phyloP scores from a whole-genome alignment of 2,797 vertebrate species.

The Parambassis ranga region DNA sequence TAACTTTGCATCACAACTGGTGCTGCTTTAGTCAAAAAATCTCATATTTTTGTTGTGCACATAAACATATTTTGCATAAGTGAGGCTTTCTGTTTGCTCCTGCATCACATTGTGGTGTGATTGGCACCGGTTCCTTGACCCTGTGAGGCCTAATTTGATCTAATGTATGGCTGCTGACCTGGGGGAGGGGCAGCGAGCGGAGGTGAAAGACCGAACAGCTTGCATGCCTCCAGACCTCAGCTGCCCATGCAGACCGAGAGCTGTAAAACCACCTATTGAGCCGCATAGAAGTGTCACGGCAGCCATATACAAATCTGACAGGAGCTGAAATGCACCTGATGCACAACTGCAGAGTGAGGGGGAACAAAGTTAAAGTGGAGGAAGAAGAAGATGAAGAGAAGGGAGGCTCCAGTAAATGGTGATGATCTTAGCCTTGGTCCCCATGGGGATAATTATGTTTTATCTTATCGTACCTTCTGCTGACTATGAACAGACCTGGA shows the following conservation, averaged over 20 bases:
- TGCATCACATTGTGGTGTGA: constrained; percentile 53
- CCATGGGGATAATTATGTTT: constrained; percentile 63
- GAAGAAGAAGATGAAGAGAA: constrained; percentile 8
- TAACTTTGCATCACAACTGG: not conserved
- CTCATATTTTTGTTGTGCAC: too few relatives aligned
- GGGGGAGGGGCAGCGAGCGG: constrained; percentile 57
- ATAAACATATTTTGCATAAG: too few relatives aligned
- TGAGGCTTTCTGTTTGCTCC: not conserved
- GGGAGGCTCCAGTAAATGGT: constrained; percentile 37
- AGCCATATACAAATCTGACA: constrained; percentile 35
- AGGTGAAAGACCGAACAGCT: constrained; percentile 75
- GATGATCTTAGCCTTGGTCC: constrained; percentile 49
- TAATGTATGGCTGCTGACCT: constrained; percentile 71
- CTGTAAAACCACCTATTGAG: constrained; percentile 66
- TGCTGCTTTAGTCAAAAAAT: too few relatives aligned
- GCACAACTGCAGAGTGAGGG: constrained; percentile 2
- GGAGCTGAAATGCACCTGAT: constrained; percentile 24
- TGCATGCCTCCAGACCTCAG: constrained; percentile 78
- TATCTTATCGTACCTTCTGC: constrained; percentile 58
- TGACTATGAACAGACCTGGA: constrained; percentile 63
- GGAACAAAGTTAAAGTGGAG: constrained; percentile 25
- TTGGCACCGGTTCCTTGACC: constrained; percentile 65
- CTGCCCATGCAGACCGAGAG: constrained; percentile 54
- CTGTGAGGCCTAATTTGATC: constrained; percentile 62
- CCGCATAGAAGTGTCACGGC: constrained; percentile 23